Percentiles rank a stretch among this genome's conserved stretches.
These are phyloP conservation scores for Sprattus sprattus DNA, from an alignment of 2,113 vertebrate species.

Conservation along the genomic window DNA sequence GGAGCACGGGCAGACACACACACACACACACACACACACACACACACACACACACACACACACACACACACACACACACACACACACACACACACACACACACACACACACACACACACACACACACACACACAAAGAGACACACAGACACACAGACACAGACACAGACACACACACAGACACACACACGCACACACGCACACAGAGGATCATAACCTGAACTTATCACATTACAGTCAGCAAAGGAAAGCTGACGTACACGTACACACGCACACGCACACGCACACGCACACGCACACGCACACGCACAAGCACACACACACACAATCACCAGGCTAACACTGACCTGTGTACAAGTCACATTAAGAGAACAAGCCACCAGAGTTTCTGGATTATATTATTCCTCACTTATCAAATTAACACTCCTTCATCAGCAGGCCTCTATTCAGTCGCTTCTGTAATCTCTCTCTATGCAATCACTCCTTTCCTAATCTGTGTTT, in stretches of 20 bases:
- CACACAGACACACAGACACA: too few species aligned
- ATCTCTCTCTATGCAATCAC: neutral
- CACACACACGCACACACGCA: too few species aligned
- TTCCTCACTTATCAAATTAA: neutral
- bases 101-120: too few species aligned
- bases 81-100: too few species aligned
- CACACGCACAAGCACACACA: neutral
- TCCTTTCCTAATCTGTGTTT: neutral
- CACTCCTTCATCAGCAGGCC: neutral
- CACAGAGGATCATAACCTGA: neutral
- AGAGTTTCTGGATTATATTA: neutral
- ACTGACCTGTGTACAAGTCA: neutral
- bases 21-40: neutral
- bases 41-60: neutral
- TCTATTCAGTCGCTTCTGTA: neutral
- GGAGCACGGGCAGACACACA: neutral
- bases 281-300: neutral
- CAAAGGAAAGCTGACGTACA: too few species aligned
- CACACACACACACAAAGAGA: too few species aligned
- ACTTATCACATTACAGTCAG: neutral
- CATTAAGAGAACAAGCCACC: neutral
- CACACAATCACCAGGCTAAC: neutral
- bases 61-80: too few species aligned
- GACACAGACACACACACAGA: neutral
- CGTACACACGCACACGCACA: too few species aligned